Evolutionary conservation across 2,797 vertebrate genomes (phyloP).

Genomic region (Sebastes matsubarae): DNA sequence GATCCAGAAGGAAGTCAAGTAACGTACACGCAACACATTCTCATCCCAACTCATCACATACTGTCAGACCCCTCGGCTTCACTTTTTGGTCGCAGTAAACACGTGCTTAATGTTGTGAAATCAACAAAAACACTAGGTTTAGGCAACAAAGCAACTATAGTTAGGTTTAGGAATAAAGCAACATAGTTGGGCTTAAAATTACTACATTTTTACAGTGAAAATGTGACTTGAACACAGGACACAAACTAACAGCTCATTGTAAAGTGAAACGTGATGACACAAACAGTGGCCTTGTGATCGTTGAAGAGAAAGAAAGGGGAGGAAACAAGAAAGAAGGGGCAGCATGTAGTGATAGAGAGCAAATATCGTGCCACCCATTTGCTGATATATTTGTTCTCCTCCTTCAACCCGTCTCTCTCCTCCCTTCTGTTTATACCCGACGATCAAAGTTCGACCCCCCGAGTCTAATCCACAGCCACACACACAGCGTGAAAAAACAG

Average conservation of each 20-base stretch:
- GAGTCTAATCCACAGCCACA: constrained; percentile 46
- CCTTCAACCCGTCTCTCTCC: constrained; percentile 17
- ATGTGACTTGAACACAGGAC: background rate
- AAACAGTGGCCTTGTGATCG: too few species aligned
- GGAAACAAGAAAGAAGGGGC: background rate
- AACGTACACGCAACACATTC: background rate
- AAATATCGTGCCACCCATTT: constrained; percentile 25
- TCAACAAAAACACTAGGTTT: too few species aligned
- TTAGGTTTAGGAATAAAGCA: too few species aligned
- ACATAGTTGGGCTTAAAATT: too few species aligned
- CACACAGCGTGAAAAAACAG: constrained; percentile 29
- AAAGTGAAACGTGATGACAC: background rate
- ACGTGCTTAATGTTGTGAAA: too few species aligned
- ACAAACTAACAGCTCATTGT: background rate
- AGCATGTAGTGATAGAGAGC: background rate
- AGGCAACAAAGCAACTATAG: too few species aligned
- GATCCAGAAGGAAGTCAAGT: background rate
- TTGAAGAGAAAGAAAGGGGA: background rate
- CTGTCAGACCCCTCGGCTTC: too few species aligned
- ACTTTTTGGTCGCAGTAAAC: too few species aligned
- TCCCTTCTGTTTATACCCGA: constrained; percentile 1
- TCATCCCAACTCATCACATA: too few species aligned
- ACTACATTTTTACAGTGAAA: too few species aligned
- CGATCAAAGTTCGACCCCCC: constrained; percentile 44
- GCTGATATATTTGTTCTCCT: constrained; percentile 28